phyloP scores from a whole-genome alignment of 2,888 invertebrate genomes.

The Machimus atricapillus region DNA sequence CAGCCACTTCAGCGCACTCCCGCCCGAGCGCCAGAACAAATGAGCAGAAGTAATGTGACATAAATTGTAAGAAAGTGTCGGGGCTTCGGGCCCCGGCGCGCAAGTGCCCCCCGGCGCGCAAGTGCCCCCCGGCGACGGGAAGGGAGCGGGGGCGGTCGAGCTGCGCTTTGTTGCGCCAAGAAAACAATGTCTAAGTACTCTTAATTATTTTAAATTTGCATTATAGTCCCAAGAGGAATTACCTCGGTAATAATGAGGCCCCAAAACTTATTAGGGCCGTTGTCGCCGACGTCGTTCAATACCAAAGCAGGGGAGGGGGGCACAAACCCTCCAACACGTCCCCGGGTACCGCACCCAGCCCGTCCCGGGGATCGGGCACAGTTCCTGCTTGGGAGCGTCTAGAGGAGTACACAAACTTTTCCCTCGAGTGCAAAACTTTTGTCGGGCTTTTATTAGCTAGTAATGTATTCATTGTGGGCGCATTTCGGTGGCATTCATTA shows the following conservation, averaged over 20 bases:
- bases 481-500: constrained; percentile 47
- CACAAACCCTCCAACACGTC: not conserved
- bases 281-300: constrained; percentile 6
- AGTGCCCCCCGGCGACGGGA: not conserved
- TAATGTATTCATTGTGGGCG: constrained; percentile 46
- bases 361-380: not conserved
- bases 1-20: not conserved
- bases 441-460: constrained; percentile 33
- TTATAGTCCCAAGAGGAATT: constrained; percentile 34
- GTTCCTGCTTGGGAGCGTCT: not conserved
- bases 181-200: constrained; percentile 37
- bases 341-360: not conserved
- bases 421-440: constrained; percentile 34
- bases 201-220: constrained; percentile 46
- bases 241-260: constrained; percentile 15
- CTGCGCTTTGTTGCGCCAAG: not conserved
- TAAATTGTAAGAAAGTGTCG: not conserved
- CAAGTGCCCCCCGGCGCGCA: not conserved
- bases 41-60: constrained; percentile 36
- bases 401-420: constrained; percentile 26
- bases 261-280: not conserved
- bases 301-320: not conserved
- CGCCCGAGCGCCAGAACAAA: not conserved
- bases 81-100: not conserved
- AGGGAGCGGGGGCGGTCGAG: not conserved